Conservation (phyloP, 2,888 invertebrate species). For the Xanthorhoe designata region DNA sequence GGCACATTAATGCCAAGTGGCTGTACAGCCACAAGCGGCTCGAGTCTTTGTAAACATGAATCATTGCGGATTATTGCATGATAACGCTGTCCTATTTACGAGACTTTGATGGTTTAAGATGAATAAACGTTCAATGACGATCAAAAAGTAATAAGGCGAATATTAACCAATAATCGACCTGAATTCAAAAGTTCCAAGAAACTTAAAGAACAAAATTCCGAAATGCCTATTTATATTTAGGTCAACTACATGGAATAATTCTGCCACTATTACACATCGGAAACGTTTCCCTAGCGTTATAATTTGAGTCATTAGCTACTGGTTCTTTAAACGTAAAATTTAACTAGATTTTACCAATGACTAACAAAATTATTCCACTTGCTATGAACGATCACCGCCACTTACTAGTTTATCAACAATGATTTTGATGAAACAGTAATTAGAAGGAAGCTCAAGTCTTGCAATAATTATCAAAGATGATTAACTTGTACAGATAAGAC, state of each 20-base stretch:
- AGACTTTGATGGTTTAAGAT: constrained; percentile 20
- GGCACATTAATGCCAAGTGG: constrained; percentile 64
- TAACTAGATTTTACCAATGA: constrained; percentile 21
- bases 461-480: constrained; percentile 48
- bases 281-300: constrained; percentile 1
- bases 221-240: neutral
- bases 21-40: constrained; percentile 42
- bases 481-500: constrained; percentile 50
- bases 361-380: constrained; percentile 27
- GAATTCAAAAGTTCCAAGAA: neutral
- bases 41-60: constrained; percentile 48
- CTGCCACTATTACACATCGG: neutral
- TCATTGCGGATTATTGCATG: constrained; percentile 51
- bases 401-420: constrained; percentile 19
- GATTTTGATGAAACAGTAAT: constrained; percentile 26
- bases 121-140: constrained; percentile 12
- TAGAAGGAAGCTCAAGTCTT: constrained; percentile 34
- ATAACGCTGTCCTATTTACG: constrained; percentile 38
- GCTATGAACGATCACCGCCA: constrained; percentile 12
- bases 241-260: neutral
- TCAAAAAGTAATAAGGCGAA: constrained; percentile 15
- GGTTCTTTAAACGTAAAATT: constrained; percentile 5
- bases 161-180: neutral
- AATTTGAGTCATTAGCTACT: neutral
- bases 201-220: neutral